Evolutionary conservation across 2,888 invertebrate species (phyloP), one percentile per base, ranked within the genome.

Genomic region (Terebella lapidaria): DNA sequence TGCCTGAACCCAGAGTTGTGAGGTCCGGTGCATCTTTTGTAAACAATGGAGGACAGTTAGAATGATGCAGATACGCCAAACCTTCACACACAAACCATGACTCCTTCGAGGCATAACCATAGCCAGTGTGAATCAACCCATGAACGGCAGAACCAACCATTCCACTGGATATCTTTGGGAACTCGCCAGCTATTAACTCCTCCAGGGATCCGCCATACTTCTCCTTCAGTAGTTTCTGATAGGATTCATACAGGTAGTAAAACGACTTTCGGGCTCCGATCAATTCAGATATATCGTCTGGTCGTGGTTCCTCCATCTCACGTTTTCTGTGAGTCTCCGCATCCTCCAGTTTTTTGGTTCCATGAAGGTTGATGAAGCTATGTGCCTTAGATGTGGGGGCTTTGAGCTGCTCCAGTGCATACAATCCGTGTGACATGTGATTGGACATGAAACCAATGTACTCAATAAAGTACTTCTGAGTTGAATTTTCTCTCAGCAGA

Each of bases 31-130:
- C 35, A 15, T 35, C 35, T 35, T 10, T 10, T 10, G 35, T 15
- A 18, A 35, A 35, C 35, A 10, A 10, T 27, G 26, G 10, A 4
- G 53, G 53, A 15, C 22, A 27, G 20, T 25, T 25, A 20, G 53
- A 53, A 26, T 53, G 53, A 26, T 53, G 53, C 4, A 53, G 24
- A 20, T 53, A 53, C 25, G 53, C 53, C 53, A 53, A 20, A 22
- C 25, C 53, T 26, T 53, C 53, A 10, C 24, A 26, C 15, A 53
- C 53, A 10, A 27, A 15, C 20, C 27, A 5, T 5, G 22, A 5
- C 10, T 10, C 5, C 15, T 27, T 27, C 5, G 26, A 22, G 24
- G 53, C 5, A 5, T 25, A 26, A 5, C 53, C 53, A 27, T 25
- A 53, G 10, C 53, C 53, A 5, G 26, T 24, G 27, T 53, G 53